Percentiles rank a stretch among this genome's conserved stretches.
These are phyloP conservation scores for Drosophila fuyamai DNA, from an alignment of 1,140 invertebrate species.

Conservation along the genomic window DNA sequence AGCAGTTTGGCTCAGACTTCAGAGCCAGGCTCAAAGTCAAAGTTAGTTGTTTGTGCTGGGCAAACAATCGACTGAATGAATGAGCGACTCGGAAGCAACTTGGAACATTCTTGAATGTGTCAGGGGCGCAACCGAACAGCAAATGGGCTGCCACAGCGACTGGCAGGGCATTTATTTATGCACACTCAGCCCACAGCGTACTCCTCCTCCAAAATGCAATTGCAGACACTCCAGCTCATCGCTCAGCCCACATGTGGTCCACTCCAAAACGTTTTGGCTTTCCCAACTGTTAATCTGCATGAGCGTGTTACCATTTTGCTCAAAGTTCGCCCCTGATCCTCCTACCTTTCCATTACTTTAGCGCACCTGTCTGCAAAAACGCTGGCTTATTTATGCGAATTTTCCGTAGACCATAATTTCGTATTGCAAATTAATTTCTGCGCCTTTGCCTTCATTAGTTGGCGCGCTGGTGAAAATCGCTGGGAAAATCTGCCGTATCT, in stretches of 20 bases:
- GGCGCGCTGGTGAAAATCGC: conserved; percentile 61
- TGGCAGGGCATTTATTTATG: conserved; percentile 46
- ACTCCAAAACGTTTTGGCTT: conserved; percentile 58
- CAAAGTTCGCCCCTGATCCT: conserved; percentile 7
- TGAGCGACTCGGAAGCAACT: conserved; percentile 45
- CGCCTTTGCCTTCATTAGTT: conserved; percentile 68
- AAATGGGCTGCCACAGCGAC: conserved; percentile 37
- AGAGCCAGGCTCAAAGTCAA: conserved; percentile 30
- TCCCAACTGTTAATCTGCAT: conserved; percentile 79
- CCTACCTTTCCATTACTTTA: conserved; percentile 36
- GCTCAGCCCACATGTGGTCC: conserved; percentile 70
- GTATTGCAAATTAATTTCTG: conserved; percentile 67
- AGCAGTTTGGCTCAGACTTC: conserved; percentile 13
- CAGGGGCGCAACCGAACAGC: conserved; percentile 30
- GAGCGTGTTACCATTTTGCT: conserved; percentile 53
- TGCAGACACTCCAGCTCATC: conserved; percentile 33
- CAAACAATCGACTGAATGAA: conserved; percentile 57
- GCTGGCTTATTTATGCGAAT: conserved; percentile 35
- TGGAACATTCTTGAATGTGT: conserved; percentile 61
- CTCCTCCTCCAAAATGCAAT: conserved; percentile 17
- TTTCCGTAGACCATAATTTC: conserved; percentile 45
- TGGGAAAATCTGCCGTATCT: conserved; percentile 51
- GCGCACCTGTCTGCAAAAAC: conserved; percentile 47
- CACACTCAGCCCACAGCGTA: conserved; percentile 23
- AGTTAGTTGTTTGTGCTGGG: conserved; percentile 55